These are phyloP conservation scores for Corythornis vintsioides DNA, from an alignment of 2,113 vertebrate species.

Conservation along the genomic window DNA sequence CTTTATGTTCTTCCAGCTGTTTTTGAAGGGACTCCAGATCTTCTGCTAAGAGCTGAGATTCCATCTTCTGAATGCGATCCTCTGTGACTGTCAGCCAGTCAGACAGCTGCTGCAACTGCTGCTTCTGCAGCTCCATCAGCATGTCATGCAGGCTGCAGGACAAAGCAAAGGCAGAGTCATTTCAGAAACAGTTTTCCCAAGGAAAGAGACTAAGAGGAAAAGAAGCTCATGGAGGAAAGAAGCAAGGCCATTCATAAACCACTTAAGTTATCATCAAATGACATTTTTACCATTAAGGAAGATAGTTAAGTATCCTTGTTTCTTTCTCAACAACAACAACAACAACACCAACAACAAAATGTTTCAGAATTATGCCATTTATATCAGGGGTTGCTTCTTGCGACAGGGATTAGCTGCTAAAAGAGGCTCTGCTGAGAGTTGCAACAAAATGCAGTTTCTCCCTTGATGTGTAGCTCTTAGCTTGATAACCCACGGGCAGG, in stretches of 20 bases:
- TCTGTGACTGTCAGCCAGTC: conserved; percentile 91
- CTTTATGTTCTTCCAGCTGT: conserved; percentile 90
- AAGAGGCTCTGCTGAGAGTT: neutral
- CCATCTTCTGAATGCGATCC: conserved; percentile 90
- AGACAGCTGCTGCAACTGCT: conserved; percentile 92
- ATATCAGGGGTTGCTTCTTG: neutral
- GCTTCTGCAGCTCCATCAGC: conserved; percentile 94
- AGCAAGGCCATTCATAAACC: neutral
- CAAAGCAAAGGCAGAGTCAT: neutral
- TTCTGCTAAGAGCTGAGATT: conserved; percentile 74
- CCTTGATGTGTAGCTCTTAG: neutral
- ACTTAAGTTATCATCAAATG: neutral
- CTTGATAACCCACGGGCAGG: neutral
- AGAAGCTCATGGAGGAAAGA: neutral
- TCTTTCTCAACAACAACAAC: neutral
- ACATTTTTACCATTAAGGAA: neutral
- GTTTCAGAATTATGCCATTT: neutral
- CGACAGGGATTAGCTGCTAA: neutral
- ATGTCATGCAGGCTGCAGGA: conserved; percentile 89
- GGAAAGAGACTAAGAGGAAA: neutral
- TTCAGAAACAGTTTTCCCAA: neutral
- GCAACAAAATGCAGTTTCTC: neutral
- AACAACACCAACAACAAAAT: neutral
- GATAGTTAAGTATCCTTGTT: neutral
- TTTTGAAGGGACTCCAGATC: conserved; percentile 83